These are phyloP conservation scores for Phoxinus phoxinus DNA, from an alignment of 2,113 vertebrate genomes.

Conservation along the genomic window DNA sequence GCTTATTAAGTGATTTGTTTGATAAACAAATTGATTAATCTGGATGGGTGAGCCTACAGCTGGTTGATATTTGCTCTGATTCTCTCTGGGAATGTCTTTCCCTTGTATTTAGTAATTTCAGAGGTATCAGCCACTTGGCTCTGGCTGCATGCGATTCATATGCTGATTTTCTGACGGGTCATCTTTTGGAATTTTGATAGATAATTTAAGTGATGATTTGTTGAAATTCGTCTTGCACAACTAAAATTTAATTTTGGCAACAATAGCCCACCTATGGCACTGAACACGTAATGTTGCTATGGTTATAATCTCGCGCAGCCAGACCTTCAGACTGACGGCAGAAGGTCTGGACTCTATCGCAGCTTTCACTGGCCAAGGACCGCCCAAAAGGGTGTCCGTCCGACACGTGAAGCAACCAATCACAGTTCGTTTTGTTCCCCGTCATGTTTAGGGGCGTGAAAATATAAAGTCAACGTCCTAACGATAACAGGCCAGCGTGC, in stretches of 20 bases:
- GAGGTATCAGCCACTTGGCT: background rate
- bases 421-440: too few relatives aligned
- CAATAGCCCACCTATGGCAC: background rate
- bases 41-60: conserved; percentile 47
- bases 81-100: conserved; percentile 45
- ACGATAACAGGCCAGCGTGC: too few relatives aligned
- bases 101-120: background rate
- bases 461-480: too few relatives aligned
- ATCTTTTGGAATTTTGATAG: background rate
- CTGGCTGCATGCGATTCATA: background rate
- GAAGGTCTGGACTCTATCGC: too few relatives aligned
- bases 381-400: too few relatives aligned
- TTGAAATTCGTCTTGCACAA: background rate
- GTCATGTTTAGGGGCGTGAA: too few relatives aligned
- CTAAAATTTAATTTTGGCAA: background rate
- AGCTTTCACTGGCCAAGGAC: too few relatives aligned
- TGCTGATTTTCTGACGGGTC: background rate
- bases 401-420: too few relatives aligned
- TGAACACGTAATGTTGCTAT: background rate
- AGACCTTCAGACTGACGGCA: too few relatives aligned
- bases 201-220: background rate
- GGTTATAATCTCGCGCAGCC: background rate
- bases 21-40: conserved; percentile 81
- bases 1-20: conserved; percentile 80
- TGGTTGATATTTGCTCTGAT: conserved; percentile 38